phyloP scores from a whole-genome alignment of 2,113 vertebrate genomes.

The Pavo muticus region DNA sequence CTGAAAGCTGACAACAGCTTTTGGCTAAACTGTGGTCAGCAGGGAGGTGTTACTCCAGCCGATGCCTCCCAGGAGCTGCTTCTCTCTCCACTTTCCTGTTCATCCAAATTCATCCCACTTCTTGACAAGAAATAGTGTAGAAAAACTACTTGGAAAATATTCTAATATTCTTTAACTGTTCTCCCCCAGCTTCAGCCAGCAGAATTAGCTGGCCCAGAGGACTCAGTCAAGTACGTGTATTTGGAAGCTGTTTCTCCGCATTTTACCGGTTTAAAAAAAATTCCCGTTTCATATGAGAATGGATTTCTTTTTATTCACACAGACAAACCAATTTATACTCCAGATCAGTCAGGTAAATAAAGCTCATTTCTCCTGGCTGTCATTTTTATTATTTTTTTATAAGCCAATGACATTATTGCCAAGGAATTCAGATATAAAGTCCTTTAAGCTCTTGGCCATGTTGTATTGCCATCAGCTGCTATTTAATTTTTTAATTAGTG shows the following conservation, averaged over 20 bases:
- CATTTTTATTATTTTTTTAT: neutral
- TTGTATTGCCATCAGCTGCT: neutral
- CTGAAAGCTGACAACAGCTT: neutral
- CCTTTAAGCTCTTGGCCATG: neutral
- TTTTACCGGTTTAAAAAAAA: conserved; percentile 78
- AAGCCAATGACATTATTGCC: neutral
- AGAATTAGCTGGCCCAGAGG: conserved; percentile 67
- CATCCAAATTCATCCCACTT: neutral
- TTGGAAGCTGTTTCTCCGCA: conserved; percentile 82
- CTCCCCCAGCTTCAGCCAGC: conserved; percentile 77
- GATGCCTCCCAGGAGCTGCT: neutral
- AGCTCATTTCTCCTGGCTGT: neutral
- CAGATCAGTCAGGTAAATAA: conserved; percentile 86
- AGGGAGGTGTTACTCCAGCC: neutral
- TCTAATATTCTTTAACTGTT: neutral
- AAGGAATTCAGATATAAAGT: neutral
- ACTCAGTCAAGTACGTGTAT: conserved; percentile 73
- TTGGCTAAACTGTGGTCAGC: neutral
- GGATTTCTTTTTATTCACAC: conserved; percentile 93
- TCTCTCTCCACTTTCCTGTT: neutral
- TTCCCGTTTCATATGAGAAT: conserved; percentile 84
- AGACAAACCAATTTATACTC: conserved; percentile 93
- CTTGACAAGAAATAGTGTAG: neutral
- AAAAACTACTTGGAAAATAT: neutral
- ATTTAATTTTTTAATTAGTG: neutral